Base-by-base conservation (phyloP, 35 echinoderm and acorn worm genomes). In the Apostichopus californicus region DNA sequence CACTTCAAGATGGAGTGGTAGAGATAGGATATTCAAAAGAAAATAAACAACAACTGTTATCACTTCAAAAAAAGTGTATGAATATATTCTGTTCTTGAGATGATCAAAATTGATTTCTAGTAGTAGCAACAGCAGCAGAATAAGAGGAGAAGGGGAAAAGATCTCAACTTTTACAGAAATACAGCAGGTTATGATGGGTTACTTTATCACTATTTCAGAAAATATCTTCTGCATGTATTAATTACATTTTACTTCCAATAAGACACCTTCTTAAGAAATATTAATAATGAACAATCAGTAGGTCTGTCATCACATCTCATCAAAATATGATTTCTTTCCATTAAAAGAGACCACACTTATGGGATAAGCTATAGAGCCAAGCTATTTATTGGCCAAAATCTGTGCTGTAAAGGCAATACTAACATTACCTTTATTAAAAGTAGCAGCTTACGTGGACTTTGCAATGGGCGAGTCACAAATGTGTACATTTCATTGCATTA, bases 311-410 rank as follows among this genome's bases (percentile, higher is more conserved):
- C 34, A 46, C 34, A 46, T 46, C 34, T 46, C 34, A 46, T 46
- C 34, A 46, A 46, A 46, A 46, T 46, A 46, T 46, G 34, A 46
- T 46, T 46, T 46, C 34, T 46, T 46, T 46, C 34, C 34, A 3
- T 46, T 46, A 46, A 46, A 46, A 46, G 34, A 46, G 34, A 46
- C 34, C 34, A 46, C 34, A 46, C 34, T 46, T 46, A 46, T 46
- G 34, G 34, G 34, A 46, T 46, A 46, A 46, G 68, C 68, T 72
- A 72, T 72, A 72, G 68, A 72, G 68, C 68, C 68, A 0, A 72
- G 68, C 68, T 72, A 72, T 72, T 72, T 72, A 72, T 72, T 72
- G 68, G 68, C 68, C 68, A 72, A 72, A 72, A 72, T 72, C 68
- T 72, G 68, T 72, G 68, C 68, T 72, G 68, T 72, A 72, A 72